Evolutionary conservation across 1,140 invertebrate species (phyloP).

Genomic region (Cherax quadricarinatus): DNA sequence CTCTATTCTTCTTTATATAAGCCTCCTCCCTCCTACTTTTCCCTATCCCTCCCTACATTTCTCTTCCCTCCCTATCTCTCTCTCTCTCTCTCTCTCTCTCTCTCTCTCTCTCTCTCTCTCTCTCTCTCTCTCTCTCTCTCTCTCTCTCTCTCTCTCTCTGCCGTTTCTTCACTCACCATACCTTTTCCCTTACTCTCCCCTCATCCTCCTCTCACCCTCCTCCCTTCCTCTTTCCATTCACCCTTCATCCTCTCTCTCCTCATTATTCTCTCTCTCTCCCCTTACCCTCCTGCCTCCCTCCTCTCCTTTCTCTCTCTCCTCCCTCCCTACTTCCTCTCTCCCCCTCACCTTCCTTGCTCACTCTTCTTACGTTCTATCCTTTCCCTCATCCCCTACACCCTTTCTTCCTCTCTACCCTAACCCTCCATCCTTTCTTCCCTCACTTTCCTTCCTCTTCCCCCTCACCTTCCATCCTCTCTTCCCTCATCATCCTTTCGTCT

Average conservation of each 20-base stretch:
- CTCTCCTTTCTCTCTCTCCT: too few species aligned
- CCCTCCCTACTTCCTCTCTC: too few species aligned
- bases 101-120: neutral
- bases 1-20: neutral
- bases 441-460: neutral
- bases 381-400: neutral
- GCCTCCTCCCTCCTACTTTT: too few species aligned
- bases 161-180: too few species aligned
- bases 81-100: neutral
- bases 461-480: neutral
- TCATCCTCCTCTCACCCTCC: too few species aligned
- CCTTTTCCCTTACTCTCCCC: too few species aligned
- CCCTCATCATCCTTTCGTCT: neutral
- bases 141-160: neutral
- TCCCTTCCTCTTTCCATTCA: too few species aligned
- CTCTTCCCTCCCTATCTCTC: neutral
- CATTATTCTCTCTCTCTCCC: neutral
- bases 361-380: neutral
- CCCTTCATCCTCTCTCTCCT: neutral
- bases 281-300: too few species aligned
- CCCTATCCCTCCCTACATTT: neutral
- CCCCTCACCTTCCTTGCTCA: neutral
- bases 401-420: too few species aligned
- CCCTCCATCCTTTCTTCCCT: neutral
- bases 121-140: neutral